A percentile compares a stretch with the other conserved stretches of the same genome.
Conservation (phyloP, 2,888 invertebrate species). For the Dryocosmus kuriphilus region DNA sequence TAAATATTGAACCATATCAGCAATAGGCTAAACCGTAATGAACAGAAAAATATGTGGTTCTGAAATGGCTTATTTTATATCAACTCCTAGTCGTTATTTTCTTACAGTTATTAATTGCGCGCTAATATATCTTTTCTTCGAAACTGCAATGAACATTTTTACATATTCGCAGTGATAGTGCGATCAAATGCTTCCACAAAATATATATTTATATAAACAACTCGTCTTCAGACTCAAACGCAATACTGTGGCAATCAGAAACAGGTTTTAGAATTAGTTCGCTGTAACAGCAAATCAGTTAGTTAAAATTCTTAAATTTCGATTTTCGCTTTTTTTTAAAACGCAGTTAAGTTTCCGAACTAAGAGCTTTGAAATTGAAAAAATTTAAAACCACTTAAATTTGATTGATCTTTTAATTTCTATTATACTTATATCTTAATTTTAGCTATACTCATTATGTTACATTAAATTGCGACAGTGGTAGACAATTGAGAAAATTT, state of each 20-base stretch:
- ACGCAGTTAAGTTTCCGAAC: too few relatives aligned
- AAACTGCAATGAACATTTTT: neutral
- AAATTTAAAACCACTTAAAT: neutral
- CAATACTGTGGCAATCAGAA: neutral
- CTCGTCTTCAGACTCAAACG: neutral
- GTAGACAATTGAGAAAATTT: neutral
- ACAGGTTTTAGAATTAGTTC: neutral
- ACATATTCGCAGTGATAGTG: neutral
- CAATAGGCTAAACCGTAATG: neutral
- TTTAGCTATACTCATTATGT: constrained; percentile 1
- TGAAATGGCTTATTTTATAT: constrained; percentile 2
- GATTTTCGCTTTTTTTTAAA: neutral
- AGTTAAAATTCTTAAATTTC: neutral
- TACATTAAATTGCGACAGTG: neutral
- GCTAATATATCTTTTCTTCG: neutral
- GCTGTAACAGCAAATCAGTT: neutral
- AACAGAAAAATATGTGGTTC: neutral
- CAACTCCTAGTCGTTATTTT: neutral
- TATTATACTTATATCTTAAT: too few relatives aligned
- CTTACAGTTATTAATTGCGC: neutral
- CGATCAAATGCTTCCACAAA: neutral
- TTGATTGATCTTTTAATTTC: neutral
- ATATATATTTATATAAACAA: neutral
- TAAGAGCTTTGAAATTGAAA: neutral
- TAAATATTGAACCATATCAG: neutral